These are phyloP conservation scores for Tenualosa thibaudeaui DNA, from an alignment of 2,797 vertebrate species.

Conservation along the genomic window DNA sequence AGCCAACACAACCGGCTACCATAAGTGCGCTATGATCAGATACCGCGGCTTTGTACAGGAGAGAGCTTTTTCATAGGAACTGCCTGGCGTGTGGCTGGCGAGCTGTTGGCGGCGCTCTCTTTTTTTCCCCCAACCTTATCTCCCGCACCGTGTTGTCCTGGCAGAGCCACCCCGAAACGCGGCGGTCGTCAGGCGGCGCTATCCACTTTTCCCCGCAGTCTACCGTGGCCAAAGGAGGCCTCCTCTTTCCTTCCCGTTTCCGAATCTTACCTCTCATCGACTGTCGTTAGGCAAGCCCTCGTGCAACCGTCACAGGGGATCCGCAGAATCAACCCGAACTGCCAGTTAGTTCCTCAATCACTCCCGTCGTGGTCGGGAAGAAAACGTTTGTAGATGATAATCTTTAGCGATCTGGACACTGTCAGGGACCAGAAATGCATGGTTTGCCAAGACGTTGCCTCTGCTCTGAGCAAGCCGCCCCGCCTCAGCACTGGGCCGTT, in stretches of 20 bases:
- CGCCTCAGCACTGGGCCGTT: constrained; percentile 66
- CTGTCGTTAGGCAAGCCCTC: constrained; percentile 64
- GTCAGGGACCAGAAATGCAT: constrained; percentile 55
- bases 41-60: background rate
- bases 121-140: constrained; percentile 61
- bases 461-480: constrained; percentile 61
- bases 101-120: constrained; percentile 82
- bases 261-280: constrained; percentile 66
- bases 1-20: background rate
- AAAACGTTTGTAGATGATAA: background rate
- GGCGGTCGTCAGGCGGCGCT: constrained; percentile 87
- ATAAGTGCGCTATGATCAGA: background rate
- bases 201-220: constrained; percentile 80
- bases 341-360: background rate
- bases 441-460: constrained; percentile 66
- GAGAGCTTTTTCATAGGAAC: too few species aligned
- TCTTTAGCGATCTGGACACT: constrained; percentile 29
- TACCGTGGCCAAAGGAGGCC: constrained; percentile 67
- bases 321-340: background rate
- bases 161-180: constrained; percentile 61
- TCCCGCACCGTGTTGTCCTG: constrained; percentile 75
- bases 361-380: background rate
- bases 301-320: constrained; percentile 48
- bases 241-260: constrained; percentile 64
- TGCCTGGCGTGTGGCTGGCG: constrained; percentile 73